A percentile compares a stretch with the other conserved stretches of the same genome.
Evolutionary conservation across 2,113 vertebrate species (phyloP).

Genomic region (Seriola aureovittata): DNA sequence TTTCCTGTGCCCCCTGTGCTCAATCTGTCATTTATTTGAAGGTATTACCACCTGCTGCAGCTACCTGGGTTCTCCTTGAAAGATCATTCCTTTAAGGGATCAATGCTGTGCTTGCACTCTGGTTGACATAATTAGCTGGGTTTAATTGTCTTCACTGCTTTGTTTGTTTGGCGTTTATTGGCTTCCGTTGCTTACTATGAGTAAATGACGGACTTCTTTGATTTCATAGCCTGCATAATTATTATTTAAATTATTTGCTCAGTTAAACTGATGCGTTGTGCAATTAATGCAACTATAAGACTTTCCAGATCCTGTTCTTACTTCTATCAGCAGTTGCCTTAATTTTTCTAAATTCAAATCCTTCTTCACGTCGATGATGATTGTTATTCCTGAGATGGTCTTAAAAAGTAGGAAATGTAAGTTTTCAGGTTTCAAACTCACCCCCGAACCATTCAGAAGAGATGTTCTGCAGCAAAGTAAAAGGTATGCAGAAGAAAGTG

Average conservation of each 20-base stretch:
- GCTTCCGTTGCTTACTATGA: too few relatives aligned
- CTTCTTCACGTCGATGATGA: background rate
- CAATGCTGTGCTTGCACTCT: background rate
- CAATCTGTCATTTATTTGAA: background rate
- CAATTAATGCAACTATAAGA: too few relatives aligned
- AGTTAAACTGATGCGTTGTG: background rate
- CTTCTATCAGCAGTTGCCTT: background rate
- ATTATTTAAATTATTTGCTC: background rate
- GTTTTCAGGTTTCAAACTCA: constrained; percentile 65
- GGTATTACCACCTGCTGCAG: background rate
- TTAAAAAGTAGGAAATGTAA: background rate
- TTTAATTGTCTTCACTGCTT: background rate
- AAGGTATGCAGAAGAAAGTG: constrained; percentile 89
- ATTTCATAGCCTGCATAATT: background rate
- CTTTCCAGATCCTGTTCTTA: background rate
- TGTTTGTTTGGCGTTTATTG: background rate
- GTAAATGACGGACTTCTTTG: background rate
- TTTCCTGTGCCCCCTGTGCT: background rate
- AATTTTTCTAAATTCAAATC: background rate
- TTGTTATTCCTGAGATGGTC: background rate
- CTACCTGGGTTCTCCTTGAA: background rate
- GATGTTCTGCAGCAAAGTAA: constrained; percentile 89
- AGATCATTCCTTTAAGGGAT: background rate
- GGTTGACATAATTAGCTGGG: background rate
- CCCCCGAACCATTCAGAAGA: constrained; percentile 88